Percentiles rank a stretch among this genome's conserved stretches.
These are phyloP conservation scores for Drosophila yooni DNA, from an alignment of 2,888 invertebrate genomes.

Conservation along the genomic window DNA sequence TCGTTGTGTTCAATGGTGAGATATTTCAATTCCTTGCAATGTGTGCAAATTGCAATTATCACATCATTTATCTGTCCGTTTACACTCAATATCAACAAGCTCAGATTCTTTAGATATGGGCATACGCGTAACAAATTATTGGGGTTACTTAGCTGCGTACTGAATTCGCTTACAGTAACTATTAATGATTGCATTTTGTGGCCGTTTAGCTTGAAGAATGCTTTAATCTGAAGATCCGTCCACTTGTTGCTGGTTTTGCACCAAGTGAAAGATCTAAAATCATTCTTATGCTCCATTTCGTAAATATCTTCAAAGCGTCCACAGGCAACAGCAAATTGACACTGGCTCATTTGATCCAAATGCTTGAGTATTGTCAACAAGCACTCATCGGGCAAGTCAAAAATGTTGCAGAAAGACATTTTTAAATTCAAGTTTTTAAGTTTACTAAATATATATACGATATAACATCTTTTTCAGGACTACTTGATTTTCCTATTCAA, in stretches of 20 bases:
- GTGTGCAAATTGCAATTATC: constrained; percentile 22
- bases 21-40: constrained; percentile 18
- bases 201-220: constrained; percentile 40
- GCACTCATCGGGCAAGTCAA: constrained; percentile 33
- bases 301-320: constrained; percentile 30
- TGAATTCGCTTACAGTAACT: constrained; percentile 3
- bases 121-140: constrained; percentile 12
- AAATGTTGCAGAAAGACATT: constrained; percentile 22
- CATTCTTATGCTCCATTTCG: not conserved
- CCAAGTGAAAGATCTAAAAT: constrained; percentile 24
- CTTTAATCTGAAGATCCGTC: constrained; percentile 13
- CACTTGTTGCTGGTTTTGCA: constrained; percentile 5
- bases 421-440: not conserved
- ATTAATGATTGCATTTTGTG: constrained; percentile 17
- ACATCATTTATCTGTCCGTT: constrained; percentile 5
- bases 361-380: constrained; percentile 17
- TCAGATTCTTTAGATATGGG: constrained; percentile 28
- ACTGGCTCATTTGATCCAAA: constrained; percentile 28
- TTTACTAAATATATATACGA: constrained; percentile 1
- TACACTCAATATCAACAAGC: constrained; percentile 13
- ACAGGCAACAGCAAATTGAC: constrained; percentile 23
- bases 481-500: not conserved
- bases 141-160: not conserved
- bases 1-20: constrained; percentile 22
- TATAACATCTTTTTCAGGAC: not conserved